Percentiles rank a stretch among this genome's conserved stretches.
Conservation (phyloP, 2,797 vertebrate species). For the Chaenodraco wilsoni region DNA sequence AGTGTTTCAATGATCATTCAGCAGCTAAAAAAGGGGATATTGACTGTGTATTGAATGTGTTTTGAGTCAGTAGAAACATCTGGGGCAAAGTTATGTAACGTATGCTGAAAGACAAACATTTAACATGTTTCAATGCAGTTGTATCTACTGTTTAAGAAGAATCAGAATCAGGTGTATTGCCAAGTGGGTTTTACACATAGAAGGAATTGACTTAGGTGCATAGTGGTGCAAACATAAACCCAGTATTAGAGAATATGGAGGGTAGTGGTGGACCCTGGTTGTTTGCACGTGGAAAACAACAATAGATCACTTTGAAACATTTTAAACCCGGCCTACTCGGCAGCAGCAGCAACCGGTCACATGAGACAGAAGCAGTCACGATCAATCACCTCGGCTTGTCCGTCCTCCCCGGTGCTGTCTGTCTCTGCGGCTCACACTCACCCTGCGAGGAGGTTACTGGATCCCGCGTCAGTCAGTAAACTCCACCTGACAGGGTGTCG, state of each 20-base stretch:
- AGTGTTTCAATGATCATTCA: background rate
- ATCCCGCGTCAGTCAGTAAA: slow-evolving; percentile 76
- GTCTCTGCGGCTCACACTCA: slow-evolving; percentile 53
- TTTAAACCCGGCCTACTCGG: slow-evolving; percentile 37
- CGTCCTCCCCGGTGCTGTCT: slow-evolving; percentile 52
- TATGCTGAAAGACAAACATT: background rate
- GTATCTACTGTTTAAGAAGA: background rate
- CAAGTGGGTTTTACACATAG: too few species aligned
- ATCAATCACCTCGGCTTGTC: slow-evolving; percentile 58
- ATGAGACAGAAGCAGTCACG: too few species aligned
- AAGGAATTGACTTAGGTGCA: too few species aligned
- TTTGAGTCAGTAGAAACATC: background rate
- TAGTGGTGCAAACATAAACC: too few species aligned
- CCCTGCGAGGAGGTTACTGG: slow-evolving; percentile 56
- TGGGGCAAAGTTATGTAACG: background rate
- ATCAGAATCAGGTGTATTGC: too few species aligned
- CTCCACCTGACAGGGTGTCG: slow-evolving; percentile 78
- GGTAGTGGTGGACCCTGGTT: slow-evolving; percentile 4
- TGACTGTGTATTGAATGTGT: background rate
- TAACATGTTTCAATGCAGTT: slow-evolving; percentile 9
- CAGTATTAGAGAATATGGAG: background rate
- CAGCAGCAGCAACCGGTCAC: slow-evolving; percentile 48
- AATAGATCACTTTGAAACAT: slow-evolving; percentile 38
- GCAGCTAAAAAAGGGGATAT: background rate
- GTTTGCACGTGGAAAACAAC: slow-evolving; percentile 23